A percentile compares a stretch with the other conserved stretches of the same genome.
Conservation (phyloP, 2,113 vertebrate species). For the Notiomystis cincta region DNA sequence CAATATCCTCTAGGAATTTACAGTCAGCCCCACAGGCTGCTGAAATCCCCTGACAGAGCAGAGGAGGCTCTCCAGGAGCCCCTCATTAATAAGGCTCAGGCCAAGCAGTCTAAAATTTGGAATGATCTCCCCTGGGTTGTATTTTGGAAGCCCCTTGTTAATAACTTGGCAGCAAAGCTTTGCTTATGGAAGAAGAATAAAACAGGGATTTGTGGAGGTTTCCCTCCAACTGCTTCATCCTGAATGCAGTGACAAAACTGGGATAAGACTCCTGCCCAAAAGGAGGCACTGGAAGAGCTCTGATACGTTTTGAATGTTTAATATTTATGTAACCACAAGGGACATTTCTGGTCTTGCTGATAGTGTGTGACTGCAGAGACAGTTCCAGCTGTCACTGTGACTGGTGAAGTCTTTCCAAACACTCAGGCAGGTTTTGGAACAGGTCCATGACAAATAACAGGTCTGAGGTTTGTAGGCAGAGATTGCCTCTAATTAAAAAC, state of each 20-base stretch:
- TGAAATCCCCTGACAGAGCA: not conserved
- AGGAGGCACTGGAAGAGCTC: not conserved
- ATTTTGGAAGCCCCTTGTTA: slow-evolving; percentile 9
- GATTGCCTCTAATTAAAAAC: not conserved
- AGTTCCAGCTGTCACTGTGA: not conserved
- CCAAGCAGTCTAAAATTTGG: not conserved
- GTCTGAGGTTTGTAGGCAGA: not conserved
- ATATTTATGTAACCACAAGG: not conserved
- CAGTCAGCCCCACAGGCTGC: slow-evolving; percentile 6
- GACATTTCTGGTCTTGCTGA: not conserved
- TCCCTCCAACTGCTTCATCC: not conserved
- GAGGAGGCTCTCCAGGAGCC: slow-evolving; percentile 37
- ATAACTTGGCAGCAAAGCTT: slow-evolving; percentile 4
- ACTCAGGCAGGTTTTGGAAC: not conserved
- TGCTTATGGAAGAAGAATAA: slow-evolving; percentile 21
- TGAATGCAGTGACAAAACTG: not conserved
- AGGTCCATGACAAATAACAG: not conserved
- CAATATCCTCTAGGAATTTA: slow-evolving; percentile 20
- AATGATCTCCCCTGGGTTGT: not conserved
- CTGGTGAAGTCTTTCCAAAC: not conserved
- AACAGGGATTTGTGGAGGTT: not conserved
- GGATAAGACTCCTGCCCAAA: not conserved
- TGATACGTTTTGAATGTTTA: not conserved
- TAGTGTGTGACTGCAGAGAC: not conserved
- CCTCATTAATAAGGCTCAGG: slow-evolving; percentile 26